These are phyloP conservation scores for Hippocampus mohnikei DNA, from an alignment of 2,113 vertebrate genomes.

Conservation along the genomic window DNA sequence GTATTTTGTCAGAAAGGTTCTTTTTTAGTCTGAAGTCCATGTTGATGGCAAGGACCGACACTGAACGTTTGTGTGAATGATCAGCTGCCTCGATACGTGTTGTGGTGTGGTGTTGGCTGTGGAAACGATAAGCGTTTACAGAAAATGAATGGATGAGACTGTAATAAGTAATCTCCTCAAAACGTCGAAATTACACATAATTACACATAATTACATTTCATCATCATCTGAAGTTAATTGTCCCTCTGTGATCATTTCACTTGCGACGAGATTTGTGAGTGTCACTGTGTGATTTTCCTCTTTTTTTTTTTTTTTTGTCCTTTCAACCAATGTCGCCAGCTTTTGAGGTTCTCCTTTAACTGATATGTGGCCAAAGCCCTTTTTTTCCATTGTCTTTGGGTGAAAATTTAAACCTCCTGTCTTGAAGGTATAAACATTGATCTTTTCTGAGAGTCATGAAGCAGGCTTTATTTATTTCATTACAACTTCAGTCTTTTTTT, in stretches of 20 bases:
- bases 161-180: background rate
- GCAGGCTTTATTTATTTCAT: background rate
- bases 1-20: too few relatives aligned
- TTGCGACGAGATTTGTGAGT: background rate
- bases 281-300: too few relatives aligned
- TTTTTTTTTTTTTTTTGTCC: background rate
- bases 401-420: background rate
- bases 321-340: background rate
- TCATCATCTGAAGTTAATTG: background rate
- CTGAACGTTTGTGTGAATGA: too few relatives aligned
- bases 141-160: too few relatives aligned
- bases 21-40: too few relatives aligned
- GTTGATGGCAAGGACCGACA: too few relatives aligned
- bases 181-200: background rate
- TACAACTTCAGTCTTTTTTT: background rate
- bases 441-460: background rate
- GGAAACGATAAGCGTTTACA: too few relatives aligned
- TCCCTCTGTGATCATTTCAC: too few relatives aligned
- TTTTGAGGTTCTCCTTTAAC: background rate
- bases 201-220: background rate
- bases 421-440: conserved; percentile 1
- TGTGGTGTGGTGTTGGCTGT: too few relatives aligned
- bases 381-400: background rate
- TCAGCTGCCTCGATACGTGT: too few relatives aligned
- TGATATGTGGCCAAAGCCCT: background rate